Base-by-base conservation (phyloP, 2,113 vertebrate genomes). In the Syngnathus scovelli region DNA sequence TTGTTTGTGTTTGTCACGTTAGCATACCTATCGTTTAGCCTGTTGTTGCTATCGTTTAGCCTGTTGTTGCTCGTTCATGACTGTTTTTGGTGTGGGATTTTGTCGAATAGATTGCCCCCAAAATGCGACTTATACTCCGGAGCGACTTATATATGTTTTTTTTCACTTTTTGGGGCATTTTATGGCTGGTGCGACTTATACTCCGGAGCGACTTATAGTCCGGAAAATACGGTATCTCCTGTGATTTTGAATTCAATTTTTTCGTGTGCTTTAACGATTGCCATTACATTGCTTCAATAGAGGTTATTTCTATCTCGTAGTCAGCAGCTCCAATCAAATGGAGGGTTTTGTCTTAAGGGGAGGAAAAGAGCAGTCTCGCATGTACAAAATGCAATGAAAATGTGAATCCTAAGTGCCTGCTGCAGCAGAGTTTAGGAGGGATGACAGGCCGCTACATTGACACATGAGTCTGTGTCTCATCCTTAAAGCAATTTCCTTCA, bases 401-500 rank as follows among this genome's bases (percentile, higher is more conserved):
- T 80, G 21, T 65, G 69, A 79, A 71, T 80, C 72, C 70, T 66
- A 68, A 86, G 75, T 69, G 67, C 76, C 51, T 1, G 71, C 78
- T 68, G 82, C 36, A 37, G 49, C 3, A 44, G 72, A 37, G 77
- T 8, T 64, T 37, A 52, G 63, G 67, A 72, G 23, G 67, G 66
- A 64, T 77, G 78, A 77, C 67, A 38, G 67, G 60, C 41, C 72
- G 43, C 54, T 0, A 51, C 84, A 83, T 87, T 87, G 70, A 78
- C 86, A 85, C 78, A 61, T 83, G 71, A 74, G 74, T 65, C 80
- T 56, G 78, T 67, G 75, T 77, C 83, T 86, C 77, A 75, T 86
- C 81, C 83, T 86, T 84, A 86, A 87, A 86, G 79, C 82, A 83
- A 88, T 90, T 90, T 86, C 85, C 84, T 80, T 72, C 77, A 82